Conservation (phyloP, 2,113 vertebrate species). For the Salvelinus alpinus region DNA sequence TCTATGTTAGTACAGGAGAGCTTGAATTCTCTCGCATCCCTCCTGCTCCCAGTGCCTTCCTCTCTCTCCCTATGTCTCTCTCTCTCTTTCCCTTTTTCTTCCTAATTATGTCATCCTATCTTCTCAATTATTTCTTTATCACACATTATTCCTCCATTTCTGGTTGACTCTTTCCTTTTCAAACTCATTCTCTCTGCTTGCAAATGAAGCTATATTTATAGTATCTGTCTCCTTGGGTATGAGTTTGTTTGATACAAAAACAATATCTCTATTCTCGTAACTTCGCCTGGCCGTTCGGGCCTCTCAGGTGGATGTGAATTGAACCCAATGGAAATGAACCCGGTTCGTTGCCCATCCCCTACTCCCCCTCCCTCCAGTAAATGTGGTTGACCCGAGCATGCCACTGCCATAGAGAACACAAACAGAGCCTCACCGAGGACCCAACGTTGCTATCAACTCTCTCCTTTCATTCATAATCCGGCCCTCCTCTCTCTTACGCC, state of each 20-base stretch:
- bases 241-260: too few species aligned
- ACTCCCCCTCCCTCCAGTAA: not conserved
- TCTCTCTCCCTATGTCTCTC: not conserved
- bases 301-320: not conserved
- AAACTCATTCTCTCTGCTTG: not conserved
- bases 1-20: not conserved
- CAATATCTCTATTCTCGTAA: not conserved
- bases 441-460: slow-evolving; percentile 7
- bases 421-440: slow-evolving; percentile 19
- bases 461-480: slow-evolving; percentile 18
- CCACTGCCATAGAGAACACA: slow-evolving; percentile 18
- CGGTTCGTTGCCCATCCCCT: not conserved
- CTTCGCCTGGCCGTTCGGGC: not conserved
- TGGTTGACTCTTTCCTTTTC: not conserved
- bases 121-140: slow-evolving; percentile 4
- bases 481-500: not conserved
- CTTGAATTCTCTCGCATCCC: slow-evolving; percentile 11
- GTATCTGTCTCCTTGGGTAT: too few species aligned
- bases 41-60: not conserved
- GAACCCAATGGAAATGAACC: not conserved
- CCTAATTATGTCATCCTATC: slow-evolving; percentile 7
- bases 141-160: not conserved
- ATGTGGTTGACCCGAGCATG: slow-evolving; percentile 24
- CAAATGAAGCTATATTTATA: too few species aligned
- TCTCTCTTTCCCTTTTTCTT: slow-evolving; percentile 6